Base-by-base conservation (phyloP, 1,140 invertebrate species). In the silkworm (Bombyx mori) region DNA sequence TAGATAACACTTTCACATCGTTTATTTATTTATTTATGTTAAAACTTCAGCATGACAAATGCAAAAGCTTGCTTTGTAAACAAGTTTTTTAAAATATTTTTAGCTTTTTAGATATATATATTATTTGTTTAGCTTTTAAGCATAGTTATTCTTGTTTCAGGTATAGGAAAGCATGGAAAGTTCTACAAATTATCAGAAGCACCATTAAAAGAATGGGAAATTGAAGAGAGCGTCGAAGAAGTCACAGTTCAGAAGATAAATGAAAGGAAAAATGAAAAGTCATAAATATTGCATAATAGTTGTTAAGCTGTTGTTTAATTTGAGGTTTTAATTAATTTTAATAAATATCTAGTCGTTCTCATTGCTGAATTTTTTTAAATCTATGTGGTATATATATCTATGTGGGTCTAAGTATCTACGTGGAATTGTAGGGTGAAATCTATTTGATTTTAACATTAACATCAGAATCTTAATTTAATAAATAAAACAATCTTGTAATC, bases 111-210 rank as follows among this genome's bases (percentile, higher is more conserved):
- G 7, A 45, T 45, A 18, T 18, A 18, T 18, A 18, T 18, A 18
- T 18, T 18, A 18, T 18, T 18, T 18, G 12, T 18, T 35, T 35
- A 35, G 26, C 26, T 35, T 35, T 35, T 35, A 35, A 35, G 2
- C 22, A 35, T 56, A 49, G 44, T 55, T 43, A 71, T 56, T 7
- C 9, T 42, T 66, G 56, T 80, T 54, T 69, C 61, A 71, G 94
- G 93, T 60, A 82, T 94, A 61, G 92, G 92, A 1, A 92, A 91
- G 75, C 94, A 95, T 74, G 93, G 94, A n/a, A 94, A 92, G 72
- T 92, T 92, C 69, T 88, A 92, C 74, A 88, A 91, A 71, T 77
- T 93, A 42, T 91, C 85, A 10, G 80, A 88, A 68, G 72, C 86
- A 43, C 85, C 90, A 0, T 70, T 89, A 52, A 89, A 89, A 44